Evolutionary conservation across 37 sponge, comb jelly and placozoan genomes (phyloP).

Genomic region (Chondrosia reniformis): DNA sequence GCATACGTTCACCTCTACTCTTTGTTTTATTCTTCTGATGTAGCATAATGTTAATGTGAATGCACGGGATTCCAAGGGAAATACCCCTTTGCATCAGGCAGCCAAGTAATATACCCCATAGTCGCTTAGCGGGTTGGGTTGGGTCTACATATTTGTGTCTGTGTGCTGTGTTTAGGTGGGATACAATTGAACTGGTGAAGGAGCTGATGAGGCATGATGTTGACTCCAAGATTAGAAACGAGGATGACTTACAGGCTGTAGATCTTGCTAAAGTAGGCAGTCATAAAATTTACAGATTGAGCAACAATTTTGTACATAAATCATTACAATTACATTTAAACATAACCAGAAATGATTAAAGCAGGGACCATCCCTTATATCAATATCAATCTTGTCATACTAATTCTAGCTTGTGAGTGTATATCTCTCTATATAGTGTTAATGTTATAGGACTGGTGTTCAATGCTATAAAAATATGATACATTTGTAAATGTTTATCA

Average conservation of each 20-base stretch:
- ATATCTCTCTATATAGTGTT: too few species aligned
- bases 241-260: constrained; percentile 35
- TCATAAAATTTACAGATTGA: too few species aligned
- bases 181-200: constrained; percentile 42
- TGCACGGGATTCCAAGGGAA: constrained; percentile 60
- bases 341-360: too few species aligned
- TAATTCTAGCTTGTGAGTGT: too few species aligned
- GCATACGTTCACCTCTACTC: not conserved
- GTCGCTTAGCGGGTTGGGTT: not conserved
- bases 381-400: too few species aligned
- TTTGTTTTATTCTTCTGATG: not conserved
- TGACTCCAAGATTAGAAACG: constrained; percentile 41
- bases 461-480: too few species aligned
- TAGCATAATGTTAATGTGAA: constrained; percentile 85
- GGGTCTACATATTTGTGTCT: not conserved
- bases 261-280: constrained; percentile 50
- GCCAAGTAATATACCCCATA: constrained; percentile 62
- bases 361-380: too few species aligned
- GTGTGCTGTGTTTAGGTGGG: constrained; percentile 39
- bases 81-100: constrained; percentile 88
- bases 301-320: too few species aligned
- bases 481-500: too few species aligned
- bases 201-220: constrained; percentile 69
- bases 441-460: too few species aligned
- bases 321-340: too few species aligned